phyloP scores from a whole-genome alignment of 1,140 invertebrate genomes.

The Parapsyche elsis region DNA sequence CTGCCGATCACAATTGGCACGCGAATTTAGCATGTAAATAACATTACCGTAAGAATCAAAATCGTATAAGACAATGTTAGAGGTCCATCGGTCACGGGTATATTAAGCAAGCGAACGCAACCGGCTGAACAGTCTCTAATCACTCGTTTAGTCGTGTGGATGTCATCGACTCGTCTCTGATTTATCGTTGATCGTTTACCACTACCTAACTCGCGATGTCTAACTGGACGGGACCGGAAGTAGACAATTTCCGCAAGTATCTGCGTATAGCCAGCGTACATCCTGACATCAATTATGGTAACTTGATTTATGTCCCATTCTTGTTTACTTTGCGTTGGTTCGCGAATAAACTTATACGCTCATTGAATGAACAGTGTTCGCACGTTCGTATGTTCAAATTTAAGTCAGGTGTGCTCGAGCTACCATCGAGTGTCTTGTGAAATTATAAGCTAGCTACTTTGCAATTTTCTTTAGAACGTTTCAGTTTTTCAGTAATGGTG shows the following conservation, averaged over 20 bases:
- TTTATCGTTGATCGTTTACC: not conserved
- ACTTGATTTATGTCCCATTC: slow-evolving; percentile 52
- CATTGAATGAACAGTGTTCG: not conserved
- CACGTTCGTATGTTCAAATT: not conserved
- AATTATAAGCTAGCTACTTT: too few relatives aligned
- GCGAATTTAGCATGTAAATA: not conserved
- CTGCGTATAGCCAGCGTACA: slow-evolving; percentile 84
- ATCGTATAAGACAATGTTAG: too few relatives aligned
- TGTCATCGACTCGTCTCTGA: not conserved
- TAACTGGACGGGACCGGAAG: slow-evolving; percentile 50
- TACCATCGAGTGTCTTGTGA: too few relatives aligned
- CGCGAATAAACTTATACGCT: not conserved
- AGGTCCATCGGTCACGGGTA: too few relatives aligned
- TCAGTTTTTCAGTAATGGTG: too few relatives aligned
- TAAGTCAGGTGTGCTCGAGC: too few relatives aligned
- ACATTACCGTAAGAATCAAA: too few relatives aligned
- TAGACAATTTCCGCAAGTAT: slow-evolving; percentile 83
- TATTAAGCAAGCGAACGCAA: too few relatives aligned
- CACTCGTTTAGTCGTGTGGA: not conserved
- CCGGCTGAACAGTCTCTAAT: too few relatives aligned
- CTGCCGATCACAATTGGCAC: not conserved
- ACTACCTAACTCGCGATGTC: slow-evolving; percentile 15
- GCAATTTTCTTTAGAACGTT: too few relatives aligned
- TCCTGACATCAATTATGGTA: slow-evolving; percentile 84
- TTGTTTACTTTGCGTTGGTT: not conserved